phyloP scores from a whole-genome alignment of 2,113 vertebrate species.

The Sprattus sprattus region DNA sequence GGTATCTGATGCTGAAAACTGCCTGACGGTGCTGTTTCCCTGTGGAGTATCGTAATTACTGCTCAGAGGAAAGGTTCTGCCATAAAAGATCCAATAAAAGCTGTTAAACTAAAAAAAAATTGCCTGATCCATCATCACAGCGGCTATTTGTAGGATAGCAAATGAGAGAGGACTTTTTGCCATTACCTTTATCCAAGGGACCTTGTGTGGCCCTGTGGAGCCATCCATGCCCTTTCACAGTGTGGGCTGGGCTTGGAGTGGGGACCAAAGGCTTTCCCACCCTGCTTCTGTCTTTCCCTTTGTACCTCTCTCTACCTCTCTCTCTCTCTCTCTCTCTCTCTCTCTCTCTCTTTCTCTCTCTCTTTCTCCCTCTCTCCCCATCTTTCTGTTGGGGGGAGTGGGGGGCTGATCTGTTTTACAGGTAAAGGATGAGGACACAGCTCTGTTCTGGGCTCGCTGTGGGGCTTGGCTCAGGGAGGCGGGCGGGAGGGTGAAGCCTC shows the following conservation, averaged over 20 bases:
- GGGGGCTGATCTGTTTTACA: not conserved
- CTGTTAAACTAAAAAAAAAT: not conserved
- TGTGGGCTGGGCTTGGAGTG: not conserved
- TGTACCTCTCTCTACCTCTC: not conserved
- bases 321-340: not conserved
- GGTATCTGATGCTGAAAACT: not conserved
- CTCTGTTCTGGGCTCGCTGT: not conserved
- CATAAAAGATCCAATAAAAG: not conserved
- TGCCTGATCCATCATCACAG: not conserved
- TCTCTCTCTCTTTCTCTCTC: not conserved
- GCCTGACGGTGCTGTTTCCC: not conserved
- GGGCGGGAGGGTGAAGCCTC: not conserved
- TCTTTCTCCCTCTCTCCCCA: not conserved
- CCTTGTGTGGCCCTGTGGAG: not conserved
- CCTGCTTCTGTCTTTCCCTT: not conserved
- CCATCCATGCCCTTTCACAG: not conserved
- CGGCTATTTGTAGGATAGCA: not conserved
- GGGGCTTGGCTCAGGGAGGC: not conserved
- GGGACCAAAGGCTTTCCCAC: not conserved
- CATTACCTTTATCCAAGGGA: not conserved
- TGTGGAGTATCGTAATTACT: not conserved
- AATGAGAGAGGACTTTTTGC: slow-evolving; percentile 6
- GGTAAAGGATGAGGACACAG: not conserved
- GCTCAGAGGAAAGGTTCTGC: not conserved
- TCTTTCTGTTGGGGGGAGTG: not conserved